Base-by-base conservation (phyloP, 2,797 vertebrate species). In the Acrossocheilus wenchowensis region DNA sequence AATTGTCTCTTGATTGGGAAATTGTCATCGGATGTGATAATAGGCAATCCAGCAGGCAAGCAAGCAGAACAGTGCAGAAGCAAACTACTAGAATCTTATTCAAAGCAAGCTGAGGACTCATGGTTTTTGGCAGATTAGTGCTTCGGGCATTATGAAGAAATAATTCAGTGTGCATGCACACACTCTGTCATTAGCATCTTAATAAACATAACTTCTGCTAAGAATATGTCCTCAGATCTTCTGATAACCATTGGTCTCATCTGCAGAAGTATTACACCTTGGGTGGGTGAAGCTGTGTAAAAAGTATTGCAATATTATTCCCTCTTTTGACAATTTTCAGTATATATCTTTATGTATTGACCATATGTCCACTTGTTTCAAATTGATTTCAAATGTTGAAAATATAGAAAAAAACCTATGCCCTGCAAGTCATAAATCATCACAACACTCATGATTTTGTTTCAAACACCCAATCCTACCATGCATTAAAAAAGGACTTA, bases 101-200 rank as follows among this genome's bases (percentile, higher is more conserved):
- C 39, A 48, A 50, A 17, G 54, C 9, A 4, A 62, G 52, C 5
- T 2, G 11, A n/a, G 52, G 39, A 62, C 72, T n/a, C 15, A 21
- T 0, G 48, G 41, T 43, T 62, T 11, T 75, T 48, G 54, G 26
- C 54, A 74, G 54, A 64, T 64, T 30, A 43, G 21, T 10, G 72
- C 82, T 74, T 64, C 26, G 7, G 72, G 82, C 19, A 23, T 75
- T 83, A 48, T 14, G 30, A 48, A 83, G 41, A 74, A 17, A 83
- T 75, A 0, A 57, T 78, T 10, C 10, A 5, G 12, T 34, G 50
- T 30, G 50, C 73, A 74, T 45, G 57, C 41, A 74, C 17, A 50
- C 43, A n/a, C 57, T 80, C 60, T 52, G 69, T 50, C 75, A 85
- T 86, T 80, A 81, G 41, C 60, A 86, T 84, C 85, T 73, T 85